Evolutionary conservation across 2,888 invertebrate genomes (phyloP), one percentile per base, ranked within the genome.

Genomic region (Drosophila fulvimacula): DNA sequence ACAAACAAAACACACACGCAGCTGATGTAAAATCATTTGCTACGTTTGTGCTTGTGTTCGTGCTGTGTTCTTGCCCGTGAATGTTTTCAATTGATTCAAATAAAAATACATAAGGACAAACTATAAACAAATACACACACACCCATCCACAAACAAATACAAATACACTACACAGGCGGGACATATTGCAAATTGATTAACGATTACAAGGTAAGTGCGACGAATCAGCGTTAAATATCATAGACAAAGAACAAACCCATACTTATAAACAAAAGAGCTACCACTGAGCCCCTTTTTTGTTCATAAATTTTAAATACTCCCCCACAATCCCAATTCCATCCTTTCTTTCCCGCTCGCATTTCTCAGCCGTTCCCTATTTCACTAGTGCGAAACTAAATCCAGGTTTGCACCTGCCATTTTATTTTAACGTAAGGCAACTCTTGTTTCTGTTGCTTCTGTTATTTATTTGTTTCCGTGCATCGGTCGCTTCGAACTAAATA

Each of bases 361-460:
- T 19, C 46, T n/a, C 27, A 44, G 3, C 57, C 39, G 46, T 49
- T 32, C 57, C 2, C 15, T 42, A 10, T 36, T 61, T 15, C 21
- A 48, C 42, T 49, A 39, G 36, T 46, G 9, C 46, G 34, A 10
- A 61, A 32, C 55, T 52, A 59, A 69, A 62, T 84, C 65, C 80
- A 88, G 73, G 64, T 65, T 62, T 88, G 71, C 83, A 83, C 88
- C 86, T 83, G 88, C 86, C 88, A 86, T 88, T 83, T 88, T 88
- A 75, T 82, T 88, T 82, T 69, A 67, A 68, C 67, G 64, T 78
- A 81, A 81, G 68, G 71, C 79, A 87, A 87, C 81, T 79, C 68
- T 68, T 82, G 70, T 55, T 44, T 51, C 55, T 58, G 51, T 42
- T 30, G 49, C 44, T 71, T 46, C 64, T 75, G 49, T 55, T 76